phyloP scores from a whole-genome alignment of 2,888 invertebrate genomes.

The Baronia brevicornis region DNA sequence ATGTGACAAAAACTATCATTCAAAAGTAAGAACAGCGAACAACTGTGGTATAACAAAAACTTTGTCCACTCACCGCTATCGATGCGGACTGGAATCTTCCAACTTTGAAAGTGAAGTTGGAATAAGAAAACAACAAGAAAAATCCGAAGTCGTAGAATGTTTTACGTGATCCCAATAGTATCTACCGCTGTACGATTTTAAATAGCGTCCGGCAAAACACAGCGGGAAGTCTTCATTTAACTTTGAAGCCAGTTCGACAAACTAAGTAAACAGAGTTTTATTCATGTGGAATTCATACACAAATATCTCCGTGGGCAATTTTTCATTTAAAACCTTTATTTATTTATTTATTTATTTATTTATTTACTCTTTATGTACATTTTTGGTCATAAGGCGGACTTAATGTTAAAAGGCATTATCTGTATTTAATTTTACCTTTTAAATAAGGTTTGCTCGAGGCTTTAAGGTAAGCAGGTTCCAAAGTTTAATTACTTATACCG shows the following conservation, averaged over 20 bases:
- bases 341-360: too few relatives aligned
- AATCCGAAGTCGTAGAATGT: constrained; percentile 32
- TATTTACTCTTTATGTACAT: too few relatives aligned
- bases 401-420: too few relatives aligned
- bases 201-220: constrained; percentile 26
- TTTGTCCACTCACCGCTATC: constrained; percentile 4
- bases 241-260: constrained; percentile 18
- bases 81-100: not conserved
- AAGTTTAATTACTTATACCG: too few relatives aligned
- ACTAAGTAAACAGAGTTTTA: constrained; percentile 7
- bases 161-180: constrained; percentile 51
- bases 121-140: constrained; percentile 35
- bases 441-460: too few relatives aligned
- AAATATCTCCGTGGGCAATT: too few relatives aligned
- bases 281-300: constrained; percentile 1
- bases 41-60: not conserved
- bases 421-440: too few relatives aligned
- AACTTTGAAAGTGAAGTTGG: constrained; percentile 3
- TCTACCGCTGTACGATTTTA: constrained; percentile 16
- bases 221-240: constrained; percentile 25
- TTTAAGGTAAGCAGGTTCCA: too few relatives aligned
- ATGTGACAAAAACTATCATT: too few relatives aligned
- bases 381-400: too few relatives aligned
- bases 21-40: too few relatives aligned
- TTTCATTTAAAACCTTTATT: too few relatives aligned